A percentile compares a stretch with the other conserved stretches of the same genome.
Evolutionary conservation across 2,113 vertebrate species (phyloP).

Genomic region (Phaethornis superciliosus): DNA sequence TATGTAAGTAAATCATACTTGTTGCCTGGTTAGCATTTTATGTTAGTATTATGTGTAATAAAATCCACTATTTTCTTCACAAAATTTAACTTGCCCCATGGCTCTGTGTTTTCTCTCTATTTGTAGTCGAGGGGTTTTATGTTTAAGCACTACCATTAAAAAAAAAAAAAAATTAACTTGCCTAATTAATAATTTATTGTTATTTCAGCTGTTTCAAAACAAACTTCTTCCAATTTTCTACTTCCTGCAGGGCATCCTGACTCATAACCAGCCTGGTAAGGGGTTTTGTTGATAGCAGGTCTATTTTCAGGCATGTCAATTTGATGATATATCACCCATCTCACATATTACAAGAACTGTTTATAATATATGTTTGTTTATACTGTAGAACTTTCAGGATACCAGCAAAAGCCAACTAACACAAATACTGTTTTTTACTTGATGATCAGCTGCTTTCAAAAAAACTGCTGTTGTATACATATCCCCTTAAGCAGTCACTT

Average conservation of each 20-base stretch:
- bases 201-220: neutral
- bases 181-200: conserved; percentile 27
- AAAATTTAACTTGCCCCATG: neutral
- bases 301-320: neutral
- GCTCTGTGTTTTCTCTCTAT: neutral
- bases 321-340: neutral
- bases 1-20: neutral
- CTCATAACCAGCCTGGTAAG: neutral
- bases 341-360: neutral
- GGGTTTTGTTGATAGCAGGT: neutral
- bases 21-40: neutral
- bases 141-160: neutral
- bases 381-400: neutral
- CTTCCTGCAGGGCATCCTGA: neutral
- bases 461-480: fast-evolving
- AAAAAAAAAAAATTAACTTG: neutral
- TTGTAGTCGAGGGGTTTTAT: neutral
- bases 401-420: neutral
- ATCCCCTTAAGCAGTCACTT: neutral
- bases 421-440: neutral
- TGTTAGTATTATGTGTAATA: neutral
- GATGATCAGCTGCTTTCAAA: neutral
- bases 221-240: neutral
- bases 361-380: neutral
- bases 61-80: neutral